Evolutionary conservation across 2,888 invertebrate species (phyloP), one percentile per base, ranked within the genome.

Genomic region (Electrophaes corylata): DNA sequence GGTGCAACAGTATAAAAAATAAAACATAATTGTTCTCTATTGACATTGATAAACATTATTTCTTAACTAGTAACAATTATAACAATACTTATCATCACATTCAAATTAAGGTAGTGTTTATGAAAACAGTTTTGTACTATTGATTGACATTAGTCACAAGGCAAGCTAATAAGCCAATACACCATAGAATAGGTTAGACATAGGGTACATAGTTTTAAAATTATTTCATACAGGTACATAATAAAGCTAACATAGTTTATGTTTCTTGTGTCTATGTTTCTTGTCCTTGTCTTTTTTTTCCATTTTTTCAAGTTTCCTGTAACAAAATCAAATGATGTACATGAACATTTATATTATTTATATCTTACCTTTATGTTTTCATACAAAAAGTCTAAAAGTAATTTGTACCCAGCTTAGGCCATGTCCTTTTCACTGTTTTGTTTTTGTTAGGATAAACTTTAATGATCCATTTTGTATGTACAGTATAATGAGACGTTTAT

Each of bases 221-320:
- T 35, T 14, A 14, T 12, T 35, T 35, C 35, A 4, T 35, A 35
- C 4, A 20, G 20, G 20, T 29, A 26, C 26, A 26, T 16, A 16
- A 10, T 37, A 16, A 37, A 37, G 4, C n/a, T 40, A 4, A 18
- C 18, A n/a, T 62, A 10, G 10, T 74, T 84, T 23, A 76, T 60
- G 46, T 43, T 55, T 59, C 41, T 86, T 89, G 49, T 79, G 76
- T 64, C 86, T 91, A 52, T 82, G 81, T 66, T 88, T 91, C 64
- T 88, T 92, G 46, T 84, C 84, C 63, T 52, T 41, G 29, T 50
- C 50, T 8, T 91, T 93, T 65, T 91, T 92, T 65, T 95, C 95
- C 62, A 96, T 88, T 80, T 95, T 94, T 67, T 95, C 94, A 47
- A 96, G 79, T 83, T 95, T 95, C 66, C 94, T 94, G 78, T 35